Evolutionary conservation across 2,113 vertebrate genomes (phyloP).

Genomic region (Plotosus lineatus): DNA sequence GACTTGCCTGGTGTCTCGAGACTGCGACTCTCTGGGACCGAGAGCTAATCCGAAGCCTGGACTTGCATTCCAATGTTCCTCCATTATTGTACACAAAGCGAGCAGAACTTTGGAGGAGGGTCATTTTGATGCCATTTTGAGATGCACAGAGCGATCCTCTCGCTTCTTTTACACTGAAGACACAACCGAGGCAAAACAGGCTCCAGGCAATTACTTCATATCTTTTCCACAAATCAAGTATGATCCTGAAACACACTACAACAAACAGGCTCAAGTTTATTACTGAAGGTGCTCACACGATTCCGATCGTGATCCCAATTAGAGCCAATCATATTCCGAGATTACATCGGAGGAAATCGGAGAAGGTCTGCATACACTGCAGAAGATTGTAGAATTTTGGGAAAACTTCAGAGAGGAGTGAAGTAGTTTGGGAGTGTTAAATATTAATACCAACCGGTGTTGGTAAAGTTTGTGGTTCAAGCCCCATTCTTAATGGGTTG

Average conservation of each 20-base stretch:
- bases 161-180: not conserved
- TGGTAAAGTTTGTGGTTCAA: too few relatives aligned
- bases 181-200: not conserved
- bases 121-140: constrained; percentile 2
- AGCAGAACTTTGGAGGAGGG: constrained; percentile 11
- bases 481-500: too few relatives aligned
- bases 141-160: not conserved
- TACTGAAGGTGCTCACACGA: too few relatives aligned
- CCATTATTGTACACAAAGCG: constrained; percentile 33
- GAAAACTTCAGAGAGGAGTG: too few relatives aligned
- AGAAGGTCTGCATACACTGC: too few relatives aligned
- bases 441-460: too few relatives aligned
- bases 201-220: not conserved
- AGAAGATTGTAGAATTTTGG: too few relatives aligned
- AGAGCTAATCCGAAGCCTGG: constrained; percentile 34
- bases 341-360: too few relatives aligned
- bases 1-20: constrained; percentile 12
- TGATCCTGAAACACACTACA: not conserved
- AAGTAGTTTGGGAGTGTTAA: too few relatives aligned
- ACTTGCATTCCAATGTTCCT: constrained; percentile 36
- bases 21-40: constrained; percentile 23
- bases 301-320: too few relatives aligned
- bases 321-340: too few relatives aligned
- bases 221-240: not conserved
- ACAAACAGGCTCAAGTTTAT: not conserved